A percentile compares a stretch with the other conserved stretches of the same genome.
Conservation (phyloP, 2,113 vertebrate genomes). For the Tragelaphus strepsiceros region DNA sequence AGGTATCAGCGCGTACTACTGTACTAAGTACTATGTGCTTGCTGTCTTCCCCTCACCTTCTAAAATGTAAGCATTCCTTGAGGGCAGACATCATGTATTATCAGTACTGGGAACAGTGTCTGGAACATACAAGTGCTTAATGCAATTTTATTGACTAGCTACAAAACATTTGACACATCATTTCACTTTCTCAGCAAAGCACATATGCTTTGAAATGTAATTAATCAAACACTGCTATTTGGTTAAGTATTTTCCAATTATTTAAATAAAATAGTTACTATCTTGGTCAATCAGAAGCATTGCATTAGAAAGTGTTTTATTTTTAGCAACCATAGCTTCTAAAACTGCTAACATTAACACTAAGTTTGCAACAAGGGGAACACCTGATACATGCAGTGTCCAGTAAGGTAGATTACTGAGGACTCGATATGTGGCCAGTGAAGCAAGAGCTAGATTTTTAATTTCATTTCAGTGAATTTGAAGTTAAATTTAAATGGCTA, state of each 20-base stretch:
- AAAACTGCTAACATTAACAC: not conserved
- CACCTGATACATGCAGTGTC: no score
- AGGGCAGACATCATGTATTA: not conserved
- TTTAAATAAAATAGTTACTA: constrained; percentile 28
- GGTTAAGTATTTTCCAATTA: not conserved
- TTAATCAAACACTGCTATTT: not conserved
- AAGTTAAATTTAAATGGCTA: not conserved
- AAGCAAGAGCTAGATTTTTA: not conserved
- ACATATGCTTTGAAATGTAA: not conserved
- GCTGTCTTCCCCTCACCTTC: not conserved
- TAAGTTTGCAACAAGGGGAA: not conserved
- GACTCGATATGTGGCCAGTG: not conserved
- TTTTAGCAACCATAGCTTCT: not conserved
- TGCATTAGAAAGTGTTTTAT: not conserved
- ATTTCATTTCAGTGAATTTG: not conserved
- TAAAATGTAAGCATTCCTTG: not conserved
- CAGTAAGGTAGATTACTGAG: not conserved
- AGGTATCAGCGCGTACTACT: not conserved
- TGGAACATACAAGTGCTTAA: not conserved
- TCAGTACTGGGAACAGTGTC: not conserved
- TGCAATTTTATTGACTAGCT: not conserved
- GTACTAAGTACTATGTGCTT: not conserved
- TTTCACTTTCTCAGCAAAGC: constrained; percentile 2
- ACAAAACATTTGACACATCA: not conserved
- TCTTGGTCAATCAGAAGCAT: not conserved